phyloP scores from a whole-genome alignment of 2,113 vertebrate genomes.

The Marmota flaviventris region DNA sequence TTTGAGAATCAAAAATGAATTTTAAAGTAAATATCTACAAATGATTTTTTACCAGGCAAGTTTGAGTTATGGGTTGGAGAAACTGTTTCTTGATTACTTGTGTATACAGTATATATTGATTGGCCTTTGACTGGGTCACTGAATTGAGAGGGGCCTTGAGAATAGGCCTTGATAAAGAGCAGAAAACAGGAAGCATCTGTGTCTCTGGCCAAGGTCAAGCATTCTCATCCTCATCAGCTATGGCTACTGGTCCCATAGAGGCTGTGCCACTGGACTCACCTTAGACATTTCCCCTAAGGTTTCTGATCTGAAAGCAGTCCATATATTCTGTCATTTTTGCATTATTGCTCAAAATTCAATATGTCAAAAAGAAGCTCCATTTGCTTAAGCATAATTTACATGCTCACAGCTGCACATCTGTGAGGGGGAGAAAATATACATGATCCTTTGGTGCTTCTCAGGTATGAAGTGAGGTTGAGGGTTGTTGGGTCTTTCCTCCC shows the following conservation, averaged over 20 bases:
- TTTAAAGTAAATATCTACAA: background rate
- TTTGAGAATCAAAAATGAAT: background rate
- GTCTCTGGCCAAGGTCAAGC: background rate
- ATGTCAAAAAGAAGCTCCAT: background rate
- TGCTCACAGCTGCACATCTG: background rate
- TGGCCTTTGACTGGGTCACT: background rate
- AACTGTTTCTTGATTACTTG: background rate
- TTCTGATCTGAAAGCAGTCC: background rate
- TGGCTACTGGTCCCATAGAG: background rate
- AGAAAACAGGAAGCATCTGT: fast-evolving
- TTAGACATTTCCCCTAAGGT: background rate
- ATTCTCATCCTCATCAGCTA: fast-evolving
- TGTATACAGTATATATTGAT: fast-evolving
- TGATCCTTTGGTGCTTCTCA: background rate
- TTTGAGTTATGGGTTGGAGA: background rate
- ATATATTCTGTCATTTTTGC: background rate
- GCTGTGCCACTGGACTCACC: fast-evolving
- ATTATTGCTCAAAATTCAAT: background rate
- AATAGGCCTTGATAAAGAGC: background rate
- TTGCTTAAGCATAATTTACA: background rate
- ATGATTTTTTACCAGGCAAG: background rate
- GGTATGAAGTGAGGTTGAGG: background rate
- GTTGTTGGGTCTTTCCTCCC: background rate
- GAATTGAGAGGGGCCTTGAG: background rate
- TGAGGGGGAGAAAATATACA: background rate